Percentiles rank a stretch among this genome's conserved stretches.
phyloP scores from a whole-genome alignment of 1,140 invertebrate genomes.

The Chrysomallon squamiferum region DNA sequence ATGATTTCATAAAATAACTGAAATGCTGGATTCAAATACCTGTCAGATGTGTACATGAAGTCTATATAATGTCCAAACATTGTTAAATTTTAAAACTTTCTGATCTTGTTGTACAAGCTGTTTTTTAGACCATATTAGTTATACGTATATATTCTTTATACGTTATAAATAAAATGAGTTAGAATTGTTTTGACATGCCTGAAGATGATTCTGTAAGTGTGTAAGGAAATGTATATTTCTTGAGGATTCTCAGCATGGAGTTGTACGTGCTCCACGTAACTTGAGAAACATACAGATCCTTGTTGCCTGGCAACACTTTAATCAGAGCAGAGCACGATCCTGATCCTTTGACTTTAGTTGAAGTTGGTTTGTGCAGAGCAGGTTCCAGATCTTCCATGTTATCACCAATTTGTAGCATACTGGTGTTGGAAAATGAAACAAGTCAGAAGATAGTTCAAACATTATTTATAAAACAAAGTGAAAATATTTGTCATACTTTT shows the following conservation, averaged over 20 bases:
- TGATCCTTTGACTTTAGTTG: constrained; percentile 48
- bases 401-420: constrained; percentile 69
- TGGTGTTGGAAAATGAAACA: too few relatives aligned
- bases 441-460: too few relatives aligned
- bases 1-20: too few relatives aligned
- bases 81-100: too few relatives aligned
- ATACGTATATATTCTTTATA: too few relatives aligned
- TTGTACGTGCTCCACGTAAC: constrained; percentile 79
- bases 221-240: constrained; percentile 86
- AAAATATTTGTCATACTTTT: neutral
- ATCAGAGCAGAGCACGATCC: constrained; percentile 72
- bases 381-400: constrained; percentile 79
- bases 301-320: constrained; percentile 68
- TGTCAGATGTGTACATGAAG: too few relatives aligned
- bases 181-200: constrained; percentile 16
- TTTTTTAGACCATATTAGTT: too few relatives aligned
- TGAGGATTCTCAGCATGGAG: constrained; percentile 87
- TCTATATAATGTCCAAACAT: too few relatives aligned
- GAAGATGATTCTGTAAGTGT: constrained; percentile 66
- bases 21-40: too few relatives aligned
- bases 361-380: constrained; percentile 51
- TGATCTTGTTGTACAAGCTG: too few relatives aligned
- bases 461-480: neutral
- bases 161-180: too few relatives aligned
- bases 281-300: constrained; percentile 72